Evolutionary conservation across 2,888 invertebrate genomes (phyloP), one percentile per base, ranked within the genome.

Genomic region (Agapetus fuscipes): DNA sequence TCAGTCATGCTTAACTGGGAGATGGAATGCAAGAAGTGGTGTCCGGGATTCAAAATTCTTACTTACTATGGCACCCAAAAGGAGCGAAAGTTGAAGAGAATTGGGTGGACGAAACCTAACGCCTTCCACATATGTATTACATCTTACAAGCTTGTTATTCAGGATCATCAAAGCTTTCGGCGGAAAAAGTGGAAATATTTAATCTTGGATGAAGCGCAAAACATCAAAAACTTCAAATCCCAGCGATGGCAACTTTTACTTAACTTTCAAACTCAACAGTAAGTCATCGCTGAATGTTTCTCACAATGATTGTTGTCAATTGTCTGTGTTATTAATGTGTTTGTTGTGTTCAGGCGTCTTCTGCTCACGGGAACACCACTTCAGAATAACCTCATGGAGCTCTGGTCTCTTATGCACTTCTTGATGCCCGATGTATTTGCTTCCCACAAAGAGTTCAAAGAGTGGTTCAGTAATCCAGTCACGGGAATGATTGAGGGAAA

Each of bases 1-100:
- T 96, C 96, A 50, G 97, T 99, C 34, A 95, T 98, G 86, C 75
- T 98, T 46, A 99, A 99, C 68, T 98, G 98, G 98, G 98, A 99
- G 71, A 93, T 97, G 90, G 98, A 98, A 66, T 88, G 95, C 58
- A 97, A 98, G 65, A 97, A 97, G 64, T 99, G 98, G 98, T 97
- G 96, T 63, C 98, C 98, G 1, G 93, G 90, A 35, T 94, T 98
- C 62, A 98, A 99, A 74, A 91, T 98, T 55, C 76, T 99, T 50
- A 97, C 97, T 1, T 98, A 98, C 62, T 98, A 95, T 59, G 98
- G 98, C 30, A 82, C 84, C 17, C 90, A 90, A 54, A 96, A 96
- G 60, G 98, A 99, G 61, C 73, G 98, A 39, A 90, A 89, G 62
- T 64, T 82, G 49, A 93, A 93, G 59, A 74, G 91, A 52, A 83